phyloP scores from a whole-genome alignment of 2,888 invertebrate genomes.

The Diloba caeruleocephala region DNA sequence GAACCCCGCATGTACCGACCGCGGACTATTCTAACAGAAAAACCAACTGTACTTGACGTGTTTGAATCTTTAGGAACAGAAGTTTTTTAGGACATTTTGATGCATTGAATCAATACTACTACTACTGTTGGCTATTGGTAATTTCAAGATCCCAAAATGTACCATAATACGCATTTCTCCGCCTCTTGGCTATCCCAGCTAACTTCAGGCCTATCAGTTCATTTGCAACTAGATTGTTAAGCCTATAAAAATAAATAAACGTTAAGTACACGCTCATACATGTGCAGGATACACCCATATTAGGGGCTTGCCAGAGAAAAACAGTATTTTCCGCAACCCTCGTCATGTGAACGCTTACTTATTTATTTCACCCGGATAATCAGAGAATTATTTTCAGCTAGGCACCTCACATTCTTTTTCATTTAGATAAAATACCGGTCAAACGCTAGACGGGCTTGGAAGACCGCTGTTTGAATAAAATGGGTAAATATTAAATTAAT shows the following conservation, averaged over 20 bases:
- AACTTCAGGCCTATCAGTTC: constrained; percentile 6
- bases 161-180: not conserved
- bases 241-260: constrained; percentile 40
- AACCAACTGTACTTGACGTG: constrained; percentile 22
- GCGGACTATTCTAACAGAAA: constrained; percentile 24
- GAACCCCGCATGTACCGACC: constrained; percentile 39
- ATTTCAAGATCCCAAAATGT: too few species aligned
- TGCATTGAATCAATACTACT: too few species aligned
- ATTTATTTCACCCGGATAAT: constrained; percentile 59
- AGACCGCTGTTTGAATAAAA: constrained; percentile 10
- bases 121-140: too few species aligned
- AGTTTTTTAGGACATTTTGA: too few species aligned
- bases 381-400: constrained; percentile 55
- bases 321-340: constrained; percentile 50
- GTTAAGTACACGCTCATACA: constrained; percentile 31
- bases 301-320: constrained; percentile 46
- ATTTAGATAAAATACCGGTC: constrained; percentile 41
- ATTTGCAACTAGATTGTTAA: constrained; percentile 4
- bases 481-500: constrained; percentile 4
- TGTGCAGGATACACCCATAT: constrained; percentile 23
- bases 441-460: constrained; percentile 16
- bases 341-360: constrained; percentile 56
- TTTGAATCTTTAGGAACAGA: too few species aligned
- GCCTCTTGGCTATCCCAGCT: not conserved
- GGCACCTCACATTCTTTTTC: constrained; percentile 46